These are phyloP conservation scores for Metaphire vulgaris DNA, from an alignment of 1,140 invertebrate species.

Conservation along the genomic window DNA sequence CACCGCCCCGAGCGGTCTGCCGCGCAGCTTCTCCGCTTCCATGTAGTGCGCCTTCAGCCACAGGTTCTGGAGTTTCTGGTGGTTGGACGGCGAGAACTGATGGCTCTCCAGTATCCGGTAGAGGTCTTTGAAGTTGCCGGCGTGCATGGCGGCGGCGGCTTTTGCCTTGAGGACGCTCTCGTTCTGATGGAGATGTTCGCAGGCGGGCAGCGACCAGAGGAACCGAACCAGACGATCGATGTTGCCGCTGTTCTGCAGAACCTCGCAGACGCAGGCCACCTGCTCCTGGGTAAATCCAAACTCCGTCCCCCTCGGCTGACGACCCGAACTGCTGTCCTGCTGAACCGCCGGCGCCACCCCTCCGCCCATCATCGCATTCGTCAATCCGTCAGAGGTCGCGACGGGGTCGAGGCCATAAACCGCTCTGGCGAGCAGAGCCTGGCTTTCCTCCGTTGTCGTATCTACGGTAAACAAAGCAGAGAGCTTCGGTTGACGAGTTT, in stretches of 20 bases:
- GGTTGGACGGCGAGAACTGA: conserved; percentile 91
- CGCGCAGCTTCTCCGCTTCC: conserved; percentile 91
- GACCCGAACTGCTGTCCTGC: too few relatives aligned
- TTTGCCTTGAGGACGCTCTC: too few relatives aligned
- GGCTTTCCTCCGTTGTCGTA: too few relatives aligned
- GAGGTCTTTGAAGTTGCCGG: conserved; percentile 83
- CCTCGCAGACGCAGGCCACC: conserved; percentile 96
- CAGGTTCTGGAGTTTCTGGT: conserved; percentile 85
- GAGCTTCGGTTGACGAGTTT: too few relatives aligned
- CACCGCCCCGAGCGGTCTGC: conserved; percentile 90
- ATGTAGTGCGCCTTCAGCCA: conserved; percentile 99
- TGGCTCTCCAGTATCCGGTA: conserved; percentile 93
- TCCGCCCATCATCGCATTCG: too few relatives aligned
- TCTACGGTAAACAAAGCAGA: too few relatives aligned
- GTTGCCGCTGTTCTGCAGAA: conserved; percentile 94
- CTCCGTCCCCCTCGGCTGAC: neutral
- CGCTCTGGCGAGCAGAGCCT: too few relatives aligned
- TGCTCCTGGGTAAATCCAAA: conserved; percentile 91
- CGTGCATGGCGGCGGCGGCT: conserved; percentile 90
- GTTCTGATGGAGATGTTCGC: conserved; percentile 97
- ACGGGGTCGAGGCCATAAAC: too few relatives aligned
- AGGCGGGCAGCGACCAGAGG: too few relatives aligned
- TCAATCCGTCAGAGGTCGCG: too few relatives aligned
- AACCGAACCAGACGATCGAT: conserved; percentile 90
- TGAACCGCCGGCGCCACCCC: too few relatives aligned